A percentile compares a stretch with the other conserved stretches of the same genome.
phyloP scores from a whole-genome alignment of 2,113 vertebrate species.

The Dasyprocta punctata region DNA sequence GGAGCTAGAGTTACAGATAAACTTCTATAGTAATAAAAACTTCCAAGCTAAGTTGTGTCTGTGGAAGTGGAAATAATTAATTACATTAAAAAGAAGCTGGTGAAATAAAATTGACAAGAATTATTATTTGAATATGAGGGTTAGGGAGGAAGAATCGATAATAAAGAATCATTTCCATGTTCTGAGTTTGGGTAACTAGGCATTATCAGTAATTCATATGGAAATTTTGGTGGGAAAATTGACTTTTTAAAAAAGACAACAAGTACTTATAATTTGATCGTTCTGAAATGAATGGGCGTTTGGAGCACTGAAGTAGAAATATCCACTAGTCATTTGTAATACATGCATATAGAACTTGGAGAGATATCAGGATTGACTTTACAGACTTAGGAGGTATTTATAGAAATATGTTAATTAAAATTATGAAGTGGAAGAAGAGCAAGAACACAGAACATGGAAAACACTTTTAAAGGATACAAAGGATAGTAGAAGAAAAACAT shows the following conservation, averaged over 20 bases:
- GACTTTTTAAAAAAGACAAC: not conserved
- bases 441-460: not conserved
- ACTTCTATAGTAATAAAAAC: not conserved
- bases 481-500: not conserved
- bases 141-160: not conserved
- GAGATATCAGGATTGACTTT: not conserved
- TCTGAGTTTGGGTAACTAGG: not conserved
- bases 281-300: not conserved
- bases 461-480: not conserved
- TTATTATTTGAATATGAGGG: not conserved
- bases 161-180: not conserved
- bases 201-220: not conserved
- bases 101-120: not conserved
- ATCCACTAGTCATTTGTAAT: not conserved
- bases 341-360: not conserved
- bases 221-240: not conserved
- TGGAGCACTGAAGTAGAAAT: not conserved
- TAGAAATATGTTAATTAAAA: not conserved
- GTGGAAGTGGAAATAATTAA: not conserved
- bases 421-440: not conserved
- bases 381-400: not conserved
- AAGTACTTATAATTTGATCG: not conserved
- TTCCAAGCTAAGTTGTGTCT: not conserved
- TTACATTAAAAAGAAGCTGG: not conserved
- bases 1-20: not conserved